Evolutionary conservation across 2,113 vertebrate genomes (phyloP).

Genomic region (Heterochromis multidens): DNA sequence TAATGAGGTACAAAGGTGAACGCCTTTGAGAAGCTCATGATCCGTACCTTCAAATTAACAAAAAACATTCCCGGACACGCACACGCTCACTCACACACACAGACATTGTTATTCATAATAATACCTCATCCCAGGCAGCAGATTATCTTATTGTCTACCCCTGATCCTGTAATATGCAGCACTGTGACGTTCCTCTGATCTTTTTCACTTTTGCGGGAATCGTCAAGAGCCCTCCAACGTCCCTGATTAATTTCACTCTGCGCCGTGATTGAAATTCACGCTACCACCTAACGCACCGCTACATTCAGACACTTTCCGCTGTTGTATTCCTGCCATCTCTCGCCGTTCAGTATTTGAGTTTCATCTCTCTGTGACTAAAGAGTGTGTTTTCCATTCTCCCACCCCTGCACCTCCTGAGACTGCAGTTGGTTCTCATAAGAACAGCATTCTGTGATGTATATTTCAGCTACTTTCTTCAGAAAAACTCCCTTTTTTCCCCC

Average conservation of each 20-base stretch:
- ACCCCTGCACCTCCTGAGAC: slow-evolving; percentile 54
- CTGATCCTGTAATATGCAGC: slow-evolving; percentile 50
- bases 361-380: slow-evolving; percentile 60
- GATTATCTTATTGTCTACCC: slow-evolving; percentile 50
- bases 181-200: slow-evolving; percentile 48
- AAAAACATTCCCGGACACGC: neutral
- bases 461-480: slow-evolving; percentile 63
- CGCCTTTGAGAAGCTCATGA: neutral
- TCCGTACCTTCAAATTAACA: slow-evolving; percentile 1
- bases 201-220: slow-evolving; percentile 39
- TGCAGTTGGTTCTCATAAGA: slow-evolving; percentile 56
- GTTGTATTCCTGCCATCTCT: slow-evolving; percentile 32
- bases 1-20: neutral
- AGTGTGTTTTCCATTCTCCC: slow-evolving; percentile 55
- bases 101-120: slow-evolving; percentile 33
- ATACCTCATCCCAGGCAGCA: slow-evolving; percentile 21
- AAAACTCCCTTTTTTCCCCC: slow-evolving; percentile 26
- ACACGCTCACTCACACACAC: neutral
- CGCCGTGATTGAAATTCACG: slow-evolving; percentile 46
- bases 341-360: slow-evolving; percentile 50
- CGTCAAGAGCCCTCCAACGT: slow-evolving; percentile 35
- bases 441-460: slow-evolving; percentile 68
- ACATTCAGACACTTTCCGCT: slow-evolving; percentile 20
- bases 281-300: slow-evolving; percentile 10
- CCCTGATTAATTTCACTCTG: slow-evolving; percentile 54